These are phyloP conservation scores for Aselliscus stoliczkanus DNA, from an alignment of 2,797 vertebrate species.

Conservation along the genomic window DNA sequence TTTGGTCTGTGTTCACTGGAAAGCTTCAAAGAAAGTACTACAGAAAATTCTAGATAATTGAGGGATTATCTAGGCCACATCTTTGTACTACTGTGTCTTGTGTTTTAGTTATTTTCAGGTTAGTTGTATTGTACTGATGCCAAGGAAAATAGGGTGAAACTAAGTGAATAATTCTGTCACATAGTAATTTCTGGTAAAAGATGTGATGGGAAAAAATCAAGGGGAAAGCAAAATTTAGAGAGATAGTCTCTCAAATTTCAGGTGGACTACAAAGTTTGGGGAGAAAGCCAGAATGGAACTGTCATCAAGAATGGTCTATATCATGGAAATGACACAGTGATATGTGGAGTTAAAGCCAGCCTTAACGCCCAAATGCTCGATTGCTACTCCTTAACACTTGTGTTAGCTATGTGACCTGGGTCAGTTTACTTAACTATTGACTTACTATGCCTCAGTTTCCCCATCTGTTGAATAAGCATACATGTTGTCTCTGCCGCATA, in stretches of 20 bases:
- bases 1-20: constrained; percentile 13
- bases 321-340: background rate
- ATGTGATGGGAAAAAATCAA: background rate
- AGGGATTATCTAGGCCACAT: background rate
- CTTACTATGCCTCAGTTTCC: background rate
- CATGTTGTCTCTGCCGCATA: background rate
- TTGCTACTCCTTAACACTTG: background rate
- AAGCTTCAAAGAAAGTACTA: background rate
- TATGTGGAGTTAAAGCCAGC: background rate
- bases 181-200: background rate
- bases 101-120: background rate
- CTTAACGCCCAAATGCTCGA: background rate
- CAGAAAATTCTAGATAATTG: background rate
- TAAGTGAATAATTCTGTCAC: background rate
- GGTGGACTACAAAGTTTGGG: background rate
- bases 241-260: background rate
- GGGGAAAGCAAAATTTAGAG: background rate
- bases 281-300: background rate
- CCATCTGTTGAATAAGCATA: background rate
- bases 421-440: background rate
- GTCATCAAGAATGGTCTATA: background rate
- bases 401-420: background rate
- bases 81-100: background rate
- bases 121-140: background rate
- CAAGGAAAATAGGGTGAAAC: background rate